Base-by-base conservation (phyloP, 2,113 vertebrate genomes). In the Aythya baeri region DNA sequence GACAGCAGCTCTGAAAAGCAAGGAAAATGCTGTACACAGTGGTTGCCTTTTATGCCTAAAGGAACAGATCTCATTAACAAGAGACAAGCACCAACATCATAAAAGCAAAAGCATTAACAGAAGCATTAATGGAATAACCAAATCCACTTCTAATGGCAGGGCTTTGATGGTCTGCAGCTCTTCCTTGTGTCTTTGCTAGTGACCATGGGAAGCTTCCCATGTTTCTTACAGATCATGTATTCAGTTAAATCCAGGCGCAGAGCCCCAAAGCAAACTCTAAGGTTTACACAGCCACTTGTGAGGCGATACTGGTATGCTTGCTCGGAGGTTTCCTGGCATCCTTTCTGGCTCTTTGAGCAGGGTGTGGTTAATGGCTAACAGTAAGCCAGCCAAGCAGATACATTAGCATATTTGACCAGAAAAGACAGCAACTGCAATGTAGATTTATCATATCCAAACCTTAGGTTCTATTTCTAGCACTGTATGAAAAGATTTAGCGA, bases 391-490 rank as follows among this genome's bases (percentile, higher is more conserved):
- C 74, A 67, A 87, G 63, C 77, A 93, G 59, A 57, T 7, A 15
- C 0, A 1, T 38, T 83, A 41, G 68, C 67, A 32, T 82, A 70
- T 89, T 67, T 25, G 23, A 84, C 62, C 96, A 50, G 34, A 79
- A 46, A 41, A 75, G 88, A 68, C 86, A 73, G 71, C 6, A 23
- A 50, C 92, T 82, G 86, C 92, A 91, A 43, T 23, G 77, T 76
- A 57, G 71, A 82, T 95, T 86, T 92, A 78, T 93, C 86, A 91
- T 38, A 70, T 13, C 82, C 63, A 79, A 91, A 88, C 63, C 63
- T 79, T 86, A 43, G 58, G 3, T 84, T 92, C 91, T 96, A 95
- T 96, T 96, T 91, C 81, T 84, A 77, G 95, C 70, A 11, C 81
- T 0, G 11, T 73, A 50, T 6, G 9, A 89, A 61, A 79, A 93